phyloP scores from a whole-genome alignment of 2,797 vertebrate species.

The Enteromius radiatus region DNA sequence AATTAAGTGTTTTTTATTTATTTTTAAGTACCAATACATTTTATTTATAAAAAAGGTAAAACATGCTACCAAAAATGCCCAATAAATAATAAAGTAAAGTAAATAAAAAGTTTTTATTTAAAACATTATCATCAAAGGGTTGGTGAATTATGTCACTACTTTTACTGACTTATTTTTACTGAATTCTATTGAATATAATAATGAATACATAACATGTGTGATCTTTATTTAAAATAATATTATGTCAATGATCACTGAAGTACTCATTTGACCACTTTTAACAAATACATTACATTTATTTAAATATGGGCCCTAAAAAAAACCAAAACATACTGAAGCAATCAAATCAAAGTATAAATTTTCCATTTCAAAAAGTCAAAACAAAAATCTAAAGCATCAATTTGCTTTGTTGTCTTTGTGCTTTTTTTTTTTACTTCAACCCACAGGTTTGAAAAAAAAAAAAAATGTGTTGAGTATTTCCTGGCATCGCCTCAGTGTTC shows the following conservation, averaged over 20 bases:
- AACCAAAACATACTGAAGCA: background rate
- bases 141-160: background rate
- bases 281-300: background rate
- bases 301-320: background rate
- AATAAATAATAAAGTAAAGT: background rate
- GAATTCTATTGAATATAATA: background rate
- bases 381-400: background rate
- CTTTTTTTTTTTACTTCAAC: background rate
- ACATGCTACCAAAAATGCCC: background rate
- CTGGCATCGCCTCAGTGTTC: constrained; percentile 45
- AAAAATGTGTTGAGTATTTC: constrained; percentile 43
- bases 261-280: background rate
- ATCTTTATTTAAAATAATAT: background rate
- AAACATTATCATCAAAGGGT: background rate
- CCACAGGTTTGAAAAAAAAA: constrained; percentile 45
- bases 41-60: background rate
- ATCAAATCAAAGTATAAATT: background rate
- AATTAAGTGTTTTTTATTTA: background rate
- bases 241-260: background rate
- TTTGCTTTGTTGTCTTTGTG: constrained; percentile 1
- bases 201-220: background rate
- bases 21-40: background rate
- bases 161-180: background rate
- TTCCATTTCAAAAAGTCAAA: constrained; percentile 21
- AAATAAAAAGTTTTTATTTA: background rate